Evolutionary conservation across 2,113 vertebrate genomes (phyloP).

Genomic region (Sylvilagus bachmani): DNA sequence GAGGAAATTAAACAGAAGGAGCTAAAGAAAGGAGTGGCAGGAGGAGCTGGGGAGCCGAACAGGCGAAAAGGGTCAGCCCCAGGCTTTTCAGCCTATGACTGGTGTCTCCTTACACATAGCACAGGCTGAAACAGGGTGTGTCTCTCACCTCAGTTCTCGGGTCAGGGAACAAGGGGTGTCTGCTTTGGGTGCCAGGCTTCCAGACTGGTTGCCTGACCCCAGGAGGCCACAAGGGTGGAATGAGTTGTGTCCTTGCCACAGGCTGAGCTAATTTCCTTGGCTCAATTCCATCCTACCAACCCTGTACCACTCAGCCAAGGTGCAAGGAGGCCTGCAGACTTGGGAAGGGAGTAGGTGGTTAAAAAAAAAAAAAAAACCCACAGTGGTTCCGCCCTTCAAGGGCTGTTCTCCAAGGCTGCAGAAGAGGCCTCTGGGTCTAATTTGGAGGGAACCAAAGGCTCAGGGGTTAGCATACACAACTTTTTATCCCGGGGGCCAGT

Average conservation of each 20-base stretch:
- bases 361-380: background rate
- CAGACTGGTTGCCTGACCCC: background rate
- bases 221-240: background rate
- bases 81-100: background rate
- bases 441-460: background rate
- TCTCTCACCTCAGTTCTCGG: background rate
- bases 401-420: background rate
- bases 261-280: conserved; percentile 73
- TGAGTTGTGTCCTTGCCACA: conserved; percentile 38
- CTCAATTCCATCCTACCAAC: conserved; percentile 30
- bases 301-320: conserved; percentile 26
- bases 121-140: background rate
- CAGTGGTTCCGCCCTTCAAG: background rate
- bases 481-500: no score
- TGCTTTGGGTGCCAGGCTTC: background rate
- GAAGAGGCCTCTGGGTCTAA: background rate
- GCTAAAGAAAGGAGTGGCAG: conserved; percentile 20
- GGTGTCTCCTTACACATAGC: background rate
- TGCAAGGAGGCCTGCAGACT: background rate
- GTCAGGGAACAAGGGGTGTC: background rate
- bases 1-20: conserved; percentile 64
- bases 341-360: conserved; percentile 36
- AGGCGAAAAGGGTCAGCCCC: background rate
- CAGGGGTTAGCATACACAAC: no score
- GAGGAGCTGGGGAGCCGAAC: background rate